These are phyloP conservation scores for Macaca mulatta DNA, from an alignment of 2,113 vertebrate species.

Conservation along the genomic window DNA sequence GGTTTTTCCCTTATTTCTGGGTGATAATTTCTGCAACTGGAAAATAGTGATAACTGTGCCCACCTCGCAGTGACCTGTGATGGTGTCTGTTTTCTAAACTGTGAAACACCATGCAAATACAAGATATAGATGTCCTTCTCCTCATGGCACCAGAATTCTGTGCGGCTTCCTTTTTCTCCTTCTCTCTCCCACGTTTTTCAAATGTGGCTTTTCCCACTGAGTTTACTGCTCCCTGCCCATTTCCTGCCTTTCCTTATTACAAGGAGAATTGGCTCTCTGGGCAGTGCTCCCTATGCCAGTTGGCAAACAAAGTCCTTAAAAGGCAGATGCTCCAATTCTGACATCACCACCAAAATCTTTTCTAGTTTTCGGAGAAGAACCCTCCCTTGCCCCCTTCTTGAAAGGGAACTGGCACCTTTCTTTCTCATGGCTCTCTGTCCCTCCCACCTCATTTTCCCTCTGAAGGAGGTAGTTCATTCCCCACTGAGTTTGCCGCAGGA, in stretches of 20 bases:
- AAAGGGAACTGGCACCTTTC: background rate
- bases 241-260: constrained; percentile 56
- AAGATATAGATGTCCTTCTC: background rate
- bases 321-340: constrained; percentile 71
- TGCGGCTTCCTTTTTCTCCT: background rate
- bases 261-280: constrained; percentile 47
- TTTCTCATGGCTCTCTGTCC: background rate
- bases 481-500: background rate
- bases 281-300: background rate
- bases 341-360: constrained; percentile 54
- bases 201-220: constrained; percentile 7
- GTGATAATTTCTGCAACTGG: background rate
- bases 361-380: constrained; percentile 15
- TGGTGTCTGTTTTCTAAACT: background rate
- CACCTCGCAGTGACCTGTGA: background rate
- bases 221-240: background rate
- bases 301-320: constrained; percentile 54
- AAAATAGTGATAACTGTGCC: background rate
- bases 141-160: background rate
- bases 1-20: background rate
- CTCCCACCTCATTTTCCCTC: background rate
- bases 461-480: background rate
- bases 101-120: background rate
- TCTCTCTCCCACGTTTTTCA: background rate
- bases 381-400: background rate